These are phyloP conservation scores for Ephestia elutella DNA, from an alignment of 1,140 invertebrate genomes.

Conservation along the genomic window DNA sequence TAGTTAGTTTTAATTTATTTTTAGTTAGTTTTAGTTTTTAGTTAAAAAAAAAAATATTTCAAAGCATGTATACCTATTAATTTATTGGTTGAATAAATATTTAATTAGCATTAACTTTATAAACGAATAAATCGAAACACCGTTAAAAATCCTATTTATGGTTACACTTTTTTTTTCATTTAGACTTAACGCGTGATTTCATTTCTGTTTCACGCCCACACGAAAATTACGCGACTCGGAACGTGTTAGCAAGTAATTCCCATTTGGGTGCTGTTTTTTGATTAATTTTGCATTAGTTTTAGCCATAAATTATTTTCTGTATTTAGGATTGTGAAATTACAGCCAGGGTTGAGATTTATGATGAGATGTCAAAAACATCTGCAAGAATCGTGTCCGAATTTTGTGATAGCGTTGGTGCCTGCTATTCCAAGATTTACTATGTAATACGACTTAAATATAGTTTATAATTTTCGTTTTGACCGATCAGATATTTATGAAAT, in stretches of 20 bases:
- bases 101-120: too few species aligned
- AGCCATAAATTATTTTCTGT: neutral
- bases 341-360: neutral
- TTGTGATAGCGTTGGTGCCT: neutral
- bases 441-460: neutral
- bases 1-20: too few species aligned
- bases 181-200: neutral
- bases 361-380: neutral
- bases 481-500: too few species aligned
- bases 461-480: too few species aligned
- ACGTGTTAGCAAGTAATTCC: neutral
- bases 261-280: neutral
- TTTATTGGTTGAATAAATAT: too few species aligned
- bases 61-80: too few species aligned
- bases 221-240: neutral
- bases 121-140: too few species aligned
- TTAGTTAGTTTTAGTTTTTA: too few species aligned
- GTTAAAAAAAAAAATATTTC: too few species aligned
- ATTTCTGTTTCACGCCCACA: neutral
- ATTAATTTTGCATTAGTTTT: neutral
- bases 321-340: neutral
- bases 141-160: too few species aligned
- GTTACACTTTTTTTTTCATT: neutral
- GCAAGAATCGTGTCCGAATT: neutral
- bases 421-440: neutral